A percentile compares a stretch with the other conserved stretches of the same genome.
Conservation (phyloP, 2,888 invertebrate species). For the Phalera bucephala region DNA sequence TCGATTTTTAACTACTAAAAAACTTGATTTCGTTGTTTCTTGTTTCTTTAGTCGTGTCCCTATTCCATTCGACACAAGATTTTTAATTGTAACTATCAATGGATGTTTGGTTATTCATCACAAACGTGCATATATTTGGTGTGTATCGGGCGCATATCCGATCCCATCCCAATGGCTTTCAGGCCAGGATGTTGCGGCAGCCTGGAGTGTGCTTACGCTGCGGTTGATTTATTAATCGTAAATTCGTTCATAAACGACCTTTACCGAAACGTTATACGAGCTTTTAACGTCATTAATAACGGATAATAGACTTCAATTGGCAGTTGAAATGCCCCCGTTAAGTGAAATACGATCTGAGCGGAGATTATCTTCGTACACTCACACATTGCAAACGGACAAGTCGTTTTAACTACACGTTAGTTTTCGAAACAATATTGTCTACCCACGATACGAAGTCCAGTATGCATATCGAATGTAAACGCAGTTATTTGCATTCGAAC, state of each 20-base stretch:
- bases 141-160: slow-evolving; percentile 11
- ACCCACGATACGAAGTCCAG: too few relatives aligned
- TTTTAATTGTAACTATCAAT: slow-evolving; percentile 12
- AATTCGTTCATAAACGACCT: slow-evolving; percentile 50
- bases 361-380: slow-evolving; percentile 21
- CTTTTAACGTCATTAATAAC: slow-evolving; percentile 54
- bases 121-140: slow-evolving; percentile 8
- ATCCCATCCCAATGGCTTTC: slow-evolving; percentile 24
- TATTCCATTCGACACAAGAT: not conserved
- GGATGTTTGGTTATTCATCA: slow-evolving; percentile 8
- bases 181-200: slow-evolving; percentile 37
- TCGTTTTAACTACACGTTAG: not conserved
- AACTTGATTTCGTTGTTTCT: too few relatives aligned
- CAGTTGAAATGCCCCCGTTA: slow-evolving; percentile 42
- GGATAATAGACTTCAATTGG: slow-evolving; percentile 51
- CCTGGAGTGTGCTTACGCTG: slow-evolving; percentile 32
- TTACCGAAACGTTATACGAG: slow-evolving; percentile 48
- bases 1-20: too few relatives aligned
- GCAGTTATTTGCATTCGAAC: not conserved
- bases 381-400: slow-evolving; percentile 3
- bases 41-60: too few relatives aligned
- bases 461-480: too few relatives aligned
- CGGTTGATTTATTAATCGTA: slow-evolving; percentile 58
- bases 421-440: not conserved
- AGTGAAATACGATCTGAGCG: slow-evolving; percentile 28